Evolutionary conservation across 2,797 vertebrate species (phyloP).

Genomic region (Propithecus deckenii): DNA sequence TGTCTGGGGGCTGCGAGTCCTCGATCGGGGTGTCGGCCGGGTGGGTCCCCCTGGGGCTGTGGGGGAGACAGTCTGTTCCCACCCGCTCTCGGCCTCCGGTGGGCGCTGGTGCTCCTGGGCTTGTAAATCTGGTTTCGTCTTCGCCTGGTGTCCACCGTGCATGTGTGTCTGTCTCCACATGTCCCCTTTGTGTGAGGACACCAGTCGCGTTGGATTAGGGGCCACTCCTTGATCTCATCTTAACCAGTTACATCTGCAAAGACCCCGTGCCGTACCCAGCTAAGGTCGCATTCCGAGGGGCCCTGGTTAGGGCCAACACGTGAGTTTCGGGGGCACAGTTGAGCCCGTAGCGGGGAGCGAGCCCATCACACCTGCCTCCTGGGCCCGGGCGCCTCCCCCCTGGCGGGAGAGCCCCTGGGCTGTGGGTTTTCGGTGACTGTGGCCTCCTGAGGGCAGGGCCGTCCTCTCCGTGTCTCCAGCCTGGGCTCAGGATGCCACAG

Average conservation of each 20-base stretch:
- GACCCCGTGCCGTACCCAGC: rapidly evolving
- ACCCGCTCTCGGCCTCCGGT: background rate
- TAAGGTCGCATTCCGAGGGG: background rate
- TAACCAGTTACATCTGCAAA: background rate
- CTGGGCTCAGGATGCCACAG: background rate
- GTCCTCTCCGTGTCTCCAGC: rapidly evolving
- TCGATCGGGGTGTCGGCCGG: rapidly evolving
- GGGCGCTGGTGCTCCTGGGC: background rate
- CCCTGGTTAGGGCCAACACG: rapidly evolving
- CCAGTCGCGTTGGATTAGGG: rapidly evolving
- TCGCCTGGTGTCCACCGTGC: rapidly evolving
- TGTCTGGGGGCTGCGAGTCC: background rate
- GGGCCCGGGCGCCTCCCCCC: background rate
- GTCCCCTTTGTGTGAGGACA: too few species aligned
- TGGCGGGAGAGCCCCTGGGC: background rate
- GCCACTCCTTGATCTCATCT: background rate
- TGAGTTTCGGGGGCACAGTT: rapidly evolving
- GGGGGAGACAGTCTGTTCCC: rapidly evolving
- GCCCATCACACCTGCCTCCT: too few species aligned
- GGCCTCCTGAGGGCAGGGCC: background rate
- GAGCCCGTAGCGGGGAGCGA: rapidly evolving
- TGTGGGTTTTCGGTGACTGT: rapidly evolving
- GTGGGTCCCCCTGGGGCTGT: background rate
- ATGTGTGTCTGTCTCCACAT: rapidly evolving
- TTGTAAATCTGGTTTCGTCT: background rate